Conservation (phyloP, 35 echinoderm and acorn worm species). For the Heliocidaris tuberculata region DNA sequence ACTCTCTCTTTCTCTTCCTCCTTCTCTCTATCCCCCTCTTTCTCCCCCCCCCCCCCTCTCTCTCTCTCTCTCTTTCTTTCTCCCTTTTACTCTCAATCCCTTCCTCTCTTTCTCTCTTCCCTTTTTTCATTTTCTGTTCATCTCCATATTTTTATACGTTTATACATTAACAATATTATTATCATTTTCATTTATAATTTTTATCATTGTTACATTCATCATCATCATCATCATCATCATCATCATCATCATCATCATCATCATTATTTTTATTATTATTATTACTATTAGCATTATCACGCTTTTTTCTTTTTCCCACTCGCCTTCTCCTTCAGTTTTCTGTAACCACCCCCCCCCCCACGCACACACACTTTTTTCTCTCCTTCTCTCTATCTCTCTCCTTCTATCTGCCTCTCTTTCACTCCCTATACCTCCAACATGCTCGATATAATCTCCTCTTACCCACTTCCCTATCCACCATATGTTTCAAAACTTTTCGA, state of each 20-base stretch:
- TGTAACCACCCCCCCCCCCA: not conserved
- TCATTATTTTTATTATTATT: not conserved
- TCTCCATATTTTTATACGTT: no score
- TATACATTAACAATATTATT: not conserved
- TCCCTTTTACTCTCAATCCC: not conserved
- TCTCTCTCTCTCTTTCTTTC: not conserved
- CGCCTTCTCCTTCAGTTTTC: not conserved
- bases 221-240: slow-evolving; percentile 17
- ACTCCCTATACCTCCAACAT: not conserved
- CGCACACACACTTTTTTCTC: no score
- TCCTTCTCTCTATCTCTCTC: not conserved
- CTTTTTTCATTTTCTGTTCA: no score
- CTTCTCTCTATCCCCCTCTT: not conserved
- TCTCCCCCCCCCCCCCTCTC: no score
- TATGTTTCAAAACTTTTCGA: not conserved
- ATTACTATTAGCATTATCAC: not conserved
- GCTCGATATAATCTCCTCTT: not conserved
- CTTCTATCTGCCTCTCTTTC: not conserved
- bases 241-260: slow-evolving; percentile 9
- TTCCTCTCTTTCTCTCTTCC: not conserved
- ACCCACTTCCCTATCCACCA: not conserved
- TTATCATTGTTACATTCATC: not conserved
- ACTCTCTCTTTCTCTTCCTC: not conserved
- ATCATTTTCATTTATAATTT: not conserved
- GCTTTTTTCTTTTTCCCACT: not conserved